Evolutionary conservation across 2,797 vertebrate genomes (phyloP).

Genomic region (Halcyon badia): DNA sequence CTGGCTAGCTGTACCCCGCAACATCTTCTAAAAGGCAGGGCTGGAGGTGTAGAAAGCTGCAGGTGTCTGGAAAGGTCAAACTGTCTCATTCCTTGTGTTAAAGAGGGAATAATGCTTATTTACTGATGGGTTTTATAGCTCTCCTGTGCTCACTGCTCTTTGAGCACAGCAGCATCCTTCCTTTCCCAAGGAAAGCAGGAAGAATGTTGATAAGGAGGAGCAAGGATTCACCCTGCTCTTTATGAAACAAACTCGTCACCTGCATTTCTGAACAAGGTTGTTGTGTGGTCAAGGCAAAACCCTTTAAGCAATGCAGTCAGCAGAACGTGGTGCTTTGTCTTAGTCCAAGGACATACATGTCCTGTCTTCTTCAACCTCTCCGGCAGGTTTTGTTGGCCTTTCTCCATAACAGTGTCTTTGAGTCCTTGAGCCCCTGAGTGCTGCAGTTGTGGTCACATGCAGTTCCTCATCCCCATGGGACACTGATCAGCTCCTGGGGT

Average conservation of each 20-base stretch:
- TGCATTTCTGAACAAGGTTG: not conserved
- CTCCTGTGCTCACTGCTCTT: not conserved
- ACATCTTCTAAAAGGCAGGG: not conserved
- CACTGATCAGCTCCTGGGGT: accelerated
- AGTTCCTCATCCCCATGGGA: not conserved
- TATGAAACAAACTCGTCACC: not conserved
- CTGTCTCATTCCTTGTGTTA: not conserved
- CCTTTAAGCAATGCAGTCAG: not conserved
- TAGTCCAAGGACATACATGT: not conserved
- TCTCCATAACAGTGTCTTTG: accelerated
- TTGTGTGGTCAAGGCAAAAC: not conserved
- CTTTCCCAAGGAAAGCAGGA: not conserved
- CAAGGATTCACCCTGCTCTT: not conserved
- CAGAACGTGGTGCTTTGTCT: not conserved
- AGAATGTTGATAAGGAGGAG: not conserved
- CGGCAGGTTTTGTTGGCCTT: not conserved
- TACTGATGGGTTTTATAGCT: not conserved
- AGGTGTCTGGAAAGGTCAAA: not conserved
- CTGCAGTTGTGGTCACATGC: accelerated
- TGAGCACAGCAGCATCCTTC: not conserved
- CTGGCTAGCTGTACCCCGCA: not conserved
- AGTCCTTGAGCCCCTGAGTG: not conserved
- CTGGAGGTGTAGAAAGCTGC: not conserved
- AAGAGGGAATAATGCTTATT: not conserved
- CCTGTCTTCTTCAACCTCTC: not conserved